Evolutionary conservation across 2,888 invertebrate species (phyloP).

Genomic region (Pimpla rufipes): DNA sequence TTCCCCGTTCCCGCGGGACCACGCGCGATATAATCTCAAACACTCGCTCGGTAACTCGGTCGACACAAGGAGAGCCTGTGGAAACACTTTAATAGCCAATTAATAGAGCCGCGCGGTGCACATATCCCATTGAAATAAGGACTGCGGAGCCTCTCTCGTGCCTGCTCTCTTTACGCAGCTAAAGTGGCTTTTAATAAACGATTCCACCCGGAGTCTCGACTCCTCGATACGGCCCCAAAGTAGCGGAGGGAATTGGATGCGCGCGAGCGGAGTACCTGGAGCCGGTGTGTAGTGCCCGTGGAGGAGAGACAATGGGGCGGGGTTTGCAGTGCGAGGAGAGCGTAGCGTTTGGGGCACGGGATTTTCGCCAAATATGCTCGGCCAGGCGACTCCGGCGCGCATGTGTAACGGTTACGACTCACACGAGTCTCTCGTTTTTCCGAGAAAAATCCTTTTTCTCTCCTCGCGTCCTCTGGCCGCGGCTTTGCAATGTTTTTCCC

Average conservation of each 20-base stretch:
- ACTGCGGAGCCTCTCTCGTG: not conserved
- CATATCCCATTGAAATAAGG: not conserved
- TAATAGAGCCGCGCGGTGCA: not conserved
- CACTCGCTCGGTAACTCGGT: too few species aligned
- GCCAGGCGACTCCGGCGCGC: not conserved
- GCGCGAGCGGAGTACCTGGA: not conserved
- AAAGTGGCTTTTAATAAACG: constrained; percentile 8
- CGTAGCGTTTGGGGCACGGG: not conserved
- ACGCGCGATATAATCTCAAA: too few species aligned
- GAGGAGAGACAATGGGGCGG: constrained; percentile 1
- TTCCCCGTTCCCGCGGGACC: too few species aligned
- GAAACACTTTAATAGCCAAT: not conserved
- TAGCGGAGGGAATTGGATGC: not conserved
- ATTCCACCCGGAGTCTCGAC: not conserved
- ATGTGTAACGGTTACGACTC: not conserved
- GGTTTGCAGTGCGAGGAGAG: not conserved
- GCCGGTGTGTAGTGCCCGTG: not conserved
- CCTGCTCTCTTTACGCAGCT: constrained; percentile 8
- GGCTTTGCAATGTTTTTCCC: not conserved
- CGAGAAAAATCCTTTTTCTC: constrained; percentile 8
- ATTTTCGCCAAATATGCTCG: constrained; percentile 22
- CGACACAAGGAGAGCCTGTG: not conserved
- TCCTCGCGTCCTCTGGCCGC: not conserved
- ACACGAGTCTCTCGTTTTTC: not conserved
- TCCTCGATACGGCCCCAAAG: not conserved